A percentile compares a stretch with the other conserved stretches of the same genome.
Evolutionary conservation across 1,140 invertebrate species (phyloP).

Genomic region (Drosophila fuyamai): DNA sequence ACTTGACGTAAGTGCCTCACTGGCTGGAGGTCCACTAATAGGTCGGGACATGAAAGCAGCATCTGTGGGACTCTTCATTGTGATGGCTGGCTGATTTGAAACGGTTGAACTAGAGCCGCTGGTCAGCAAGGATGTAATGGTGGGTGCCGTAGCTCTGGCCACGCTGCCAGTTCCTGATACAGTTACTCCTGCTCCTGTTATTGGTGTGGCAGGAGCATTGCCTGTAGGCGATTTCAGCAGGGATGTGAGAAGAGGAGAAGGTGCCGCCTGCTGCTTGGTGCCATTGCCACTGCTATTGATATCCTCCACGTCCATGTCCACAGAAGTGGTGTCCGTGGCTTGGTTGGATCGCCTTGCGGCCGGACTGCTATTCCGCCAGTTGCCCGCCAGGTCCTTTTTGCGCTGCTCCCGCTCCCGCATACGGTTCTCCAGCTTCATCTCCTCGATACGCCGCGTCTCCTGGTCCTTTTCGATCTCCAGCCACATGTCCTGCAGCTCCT

Average conservation of each 20-base stretch:
- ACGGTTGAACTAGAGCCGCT: slow-evolving; percentile 37
- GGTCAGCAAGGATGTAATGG: slow-evolving; percentile 73
- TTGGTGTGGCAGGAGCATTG: slow-evolving; percentile 39
- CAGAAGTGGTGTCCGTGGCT: slow-evolving; percentile 66
- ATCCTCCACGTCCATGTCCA: slow-evolving; percentile 82
- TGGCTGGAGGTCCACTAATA: slow-evolving; percentile 63
- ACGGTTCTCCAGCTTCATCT: slow-evolving; percentile 88
- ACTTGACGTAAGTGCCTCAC: slow-evolving; percentile 16
- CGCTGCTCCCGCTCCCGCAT: slow-evolving; percentile 89
- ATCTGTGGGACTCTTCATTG: slow-evolving; percentile 59
- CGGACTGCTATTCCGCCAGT: slow-evolving; percentile 85
- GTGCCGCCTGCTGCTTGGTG: slow-evolving; percentile 42
- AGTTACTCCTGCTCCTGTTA: not conserved
- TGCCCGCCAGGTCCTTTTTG: slow-evolving; percentile 86
- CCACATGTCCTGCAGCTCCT: slow-evolving; percentile 90
- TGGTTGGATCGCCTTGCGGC: slow-evolving; percentile 29
- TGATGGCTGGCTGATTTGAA: slow-evolving; percentile 67
- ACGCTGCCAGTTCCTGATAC: slow-evolving; percentile 37
- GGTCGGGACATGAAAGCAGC: slow-evolving; percentile 63
- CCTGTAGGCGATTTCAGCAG: slow-evolving; percentile 91
- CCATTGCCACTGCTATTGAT: slow-evolving; percentile 42
- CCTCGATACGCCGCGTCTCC: slow-evolving; percentile 88
- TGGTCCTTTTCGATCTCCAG: slow-evolving; percentile 90
- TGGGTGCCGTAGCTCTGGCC: slow-evolving; percentile 79
- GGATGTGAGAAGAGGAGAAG: slow-evolving; percentile 92